Evolutionary conservation across 1,140 invertebrate species (phyloP).

Genomic region (Hirudo medicinalis): DNA sequence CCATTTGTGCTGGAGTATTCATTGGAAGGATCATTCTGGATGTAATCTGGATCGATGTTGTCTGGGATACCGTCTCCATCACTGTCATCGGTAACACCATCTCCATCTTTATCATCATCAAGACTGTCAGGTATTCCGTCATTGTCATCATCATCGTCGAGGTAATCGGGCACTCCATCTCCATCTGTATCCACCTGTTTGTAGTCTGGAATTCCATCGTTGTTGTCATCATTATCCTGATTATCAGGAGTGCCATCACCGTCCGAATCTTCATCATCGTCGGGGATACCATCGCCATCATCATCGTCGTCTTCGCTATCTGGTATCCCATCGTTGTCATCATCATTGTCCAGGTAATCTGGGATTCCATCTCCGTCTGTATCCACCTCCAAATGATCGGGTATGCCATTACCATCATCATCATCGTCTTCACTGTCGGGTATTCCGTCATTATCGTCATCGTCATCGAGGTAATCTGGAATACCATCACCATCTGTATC

Average conservation of each 20-base stretch:
- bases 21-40: not conserved
- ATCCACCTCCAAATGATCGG: conserved; percentile 26
- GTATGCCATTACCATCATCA: conserved; percentile 23
- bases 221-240: conserved; percentile 25
- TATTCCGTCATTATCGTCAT: conserved; percentile 34
- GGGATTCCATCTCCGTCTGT: conserved; percentile 15
- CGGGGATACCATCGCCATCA: conserved; percentile 11
- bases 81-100: conserved; percentile 17
- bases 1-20: not conserved
- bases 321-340: conserved; percentile 24
- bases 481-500: conserved; percentile 38
- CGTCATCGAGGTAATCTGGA: conserved; percentile 31
- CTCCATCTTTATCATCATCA: conserved; percentile 20
- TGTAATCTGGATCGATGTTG: not conserved
- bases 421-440: conserved; percentile 30
- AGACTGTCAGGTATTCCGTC: conserved; percentile 23
- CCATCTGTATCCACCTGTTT: conserved; percentile 3
- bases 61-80: conserved; percentile 8
- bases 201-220: conserved; percentile 27
- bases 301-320: conserved; percentile 23
- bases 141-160: conserved; percentile 11
- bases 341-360: conserved; percentile 18
- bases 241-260: conserved; percentile 24
- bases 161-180: conserved; percentile 5
- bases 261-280: conserved; percentile 12